phyloP scores from a whole-genome alignment of 2,113 vertebrate genomes.

The Orthonyx spaldingii region DNA sequence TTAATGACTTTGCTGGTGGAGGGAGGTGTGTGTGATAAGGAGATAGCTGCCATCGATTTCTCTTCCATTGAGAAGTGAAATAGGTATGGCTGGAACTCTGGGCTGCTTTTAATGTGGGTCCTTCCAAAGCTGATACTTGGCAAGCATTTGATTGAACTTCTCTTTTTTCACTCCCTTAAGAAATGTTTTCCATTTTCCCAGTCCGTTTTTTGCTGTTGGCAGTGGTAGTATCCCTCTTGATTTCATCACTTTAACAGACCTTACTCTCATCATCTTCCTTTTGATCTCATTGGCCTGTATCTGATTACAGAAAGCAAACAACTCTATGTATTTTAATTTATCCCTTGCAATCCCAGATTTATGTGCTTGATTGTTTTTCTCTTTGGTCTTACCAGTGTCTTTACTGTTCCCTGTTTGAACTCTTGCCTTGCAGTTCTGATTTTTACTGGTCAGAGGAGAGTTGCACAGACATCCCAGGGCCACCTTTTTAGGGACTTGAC shows the following conservation, averaged over 20 bases:
- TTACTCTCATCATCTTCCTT: background rate
- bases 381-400: background rate
- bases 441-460: background rate
- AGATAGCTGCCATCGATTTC: background rate
- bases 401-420: background rate
- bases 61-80: background rate
- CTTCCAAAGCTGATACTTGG: background rate
- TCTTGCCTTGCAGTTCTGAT: background rate
- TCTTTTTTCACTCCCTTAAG: background rate
- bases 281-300: background rate
- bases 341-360: background rate
- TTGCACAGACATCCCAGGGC: background rate
- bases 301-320: conserved; percentile 11
- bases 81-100: background rate
- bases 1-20: background rate
- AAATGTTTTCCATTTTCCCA: background rate
- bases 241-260: conserved; percentile 2
- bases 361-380: conserved; percentile 1
- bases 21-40: background rate
- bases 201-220: background rate
- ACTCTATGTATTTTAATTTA: background rate
- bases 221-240: background rate
- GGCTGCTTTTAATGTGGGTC: background rate
- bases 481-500: background rate
- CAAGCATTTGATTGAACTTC: background rate